These are phyloP conservation scores for Apostichopus californicus DNA, from an alignment of 35 echinoderm and acorn worm species.

Conservation along the genomic window DNA sequence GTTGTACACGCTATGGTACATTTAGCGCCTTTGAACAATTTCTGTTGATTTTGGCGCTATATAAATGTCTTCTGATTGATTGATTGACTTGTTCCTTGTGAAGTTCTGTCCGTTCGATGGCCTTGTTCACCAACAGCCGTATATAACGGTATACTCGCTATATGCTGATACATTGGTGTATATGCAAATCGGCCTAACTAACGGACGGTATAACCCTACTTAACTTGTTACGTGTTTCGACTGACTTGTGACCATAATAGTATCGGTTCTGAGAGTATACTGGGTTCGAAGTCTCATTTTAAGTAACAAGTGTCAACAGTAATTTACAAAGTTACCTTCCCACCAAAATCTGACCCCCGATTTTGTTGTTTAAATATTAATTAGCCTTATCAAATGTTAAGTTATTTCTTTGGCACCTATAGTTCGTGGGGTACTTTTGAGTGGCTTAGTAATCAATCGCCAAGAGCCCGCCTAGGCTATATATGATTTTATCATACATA, in stretches of 20 bases:
- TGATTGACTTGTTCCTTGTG: too few species aligned
- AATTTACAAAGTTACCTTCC: constrained; percentile 34
- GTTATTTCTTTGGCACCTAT: background rate
- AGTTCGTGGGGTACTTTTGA: background rate
- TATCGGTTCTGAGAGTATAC: too few species aligned
- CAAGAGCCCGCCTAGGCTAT: background rate
- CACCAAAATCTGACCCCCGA: background rate
- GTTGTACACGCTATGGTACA: too few species aligned
- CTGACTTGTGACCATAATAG: background rate
- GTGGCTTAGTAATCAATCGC: background rate
- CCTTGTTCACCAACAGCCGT: too few species aligned
- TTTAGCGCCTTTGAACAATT: too few species aligned
- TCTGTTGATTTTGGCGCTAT: too few species aligned
- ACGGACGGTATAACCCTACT: too few species aligned
- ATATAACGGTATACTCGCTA: too few species aligned
- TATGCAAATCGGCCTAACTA: too few species aligned
- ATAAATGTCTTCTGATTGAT: too few species aligned
- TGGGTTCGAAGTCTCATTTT: background rate
- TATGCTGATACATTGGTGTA: too few species aligned
- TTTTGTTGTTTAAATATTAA: constrained; percentile 24
- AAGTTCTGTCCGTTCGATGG: too few species aligned
- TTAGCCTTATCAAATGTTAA: background rate
- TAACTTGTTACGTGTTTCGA: background rate
- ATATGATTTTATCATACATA: background rate
- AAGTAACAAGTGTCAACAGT: background rate